Conservation (phyloP, 2,113 vertebrate genomes). For the Gasterosteus nipponicus region DNA sequence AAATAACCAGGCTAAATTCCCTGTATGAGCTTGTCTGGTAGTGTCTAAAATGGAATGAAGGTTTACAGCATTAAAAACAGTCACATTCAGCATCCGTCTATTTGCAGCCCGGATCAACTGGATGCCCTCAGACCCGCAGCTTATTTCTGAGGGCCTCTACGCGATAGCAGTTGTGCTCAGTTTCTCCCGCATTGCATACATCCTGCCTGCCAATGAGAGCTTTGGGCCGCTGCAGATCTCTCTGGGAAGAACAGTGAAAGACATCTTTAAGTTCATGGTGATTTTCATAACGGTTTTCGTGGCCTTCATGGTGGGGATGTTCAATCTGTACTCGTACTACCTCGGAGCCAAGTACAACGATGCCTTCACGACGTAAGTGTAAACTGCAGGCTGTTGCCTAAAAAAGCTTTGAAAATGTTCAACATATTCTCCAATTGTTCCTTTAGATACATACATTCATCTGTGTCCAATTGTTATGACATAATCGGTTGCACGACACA, state of each 20-base stretch:
- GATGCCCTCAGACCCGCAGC: conserved; percentile 94
- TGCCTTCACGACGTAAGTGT: conserved; percentile 95
- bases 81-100: neutral
- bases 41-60: neutral
- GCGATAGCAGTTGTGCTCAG: conserved; percentile 95
- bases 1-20: neutral
- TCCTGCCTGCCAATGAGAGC: conserved; percentile 95
- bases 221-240: conserved; percentile 97
- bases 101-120: conserved; percentile 91
- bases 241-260: conserved; percentile 93
- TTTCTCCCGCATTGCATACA: conserved; percentile 96
- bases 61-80: neutral
- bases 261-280: conserved; percentile 99
- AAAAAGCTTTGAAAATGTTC: neutral
- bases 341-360: conserved; percentile 93
- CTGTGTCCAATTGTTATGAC: conserved; percentile 1
- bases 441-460: neutral
- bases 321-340: conserved; percentile 96
- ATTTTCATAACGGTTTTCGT: conserved; percentile 98
- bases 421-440: neutral
- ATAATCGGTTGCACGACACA: neutral
- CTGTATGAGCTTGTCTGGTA: neutral
- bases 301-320: conserved; percentile 99
- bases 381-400: neutral
- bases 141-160: conserved; percentile 96